phyloP scores from a whole-genome alignment of 2,113 vertebrate genomes.

The Prionailurus bengalensis region DNA sequence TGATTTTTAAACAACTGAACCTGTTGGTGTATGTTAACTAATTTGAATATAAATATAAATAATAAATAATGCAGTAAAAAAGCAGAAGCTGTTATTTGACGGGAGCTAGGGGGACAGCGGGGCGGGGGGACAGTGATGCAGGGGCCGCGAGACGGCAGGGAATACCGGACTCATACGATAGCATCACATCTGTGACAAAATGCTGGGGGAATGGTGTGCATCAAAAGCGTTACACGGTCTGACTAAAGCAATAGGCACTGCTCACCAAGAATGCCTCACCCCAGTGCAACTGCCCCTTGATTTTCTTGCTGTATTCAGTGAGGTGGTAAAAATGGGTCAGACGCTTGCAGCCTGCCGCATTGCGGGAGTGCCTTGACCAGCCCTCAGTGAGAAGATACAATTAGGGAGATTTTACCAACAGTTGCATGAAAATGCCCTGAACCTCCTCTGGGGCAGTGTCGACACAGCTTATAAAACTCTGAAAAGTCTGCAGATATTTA shows the following conservation, averaged over 20 bases:
- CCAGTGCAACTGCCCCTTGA: neutral
- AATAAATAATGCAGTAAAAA: neutral
- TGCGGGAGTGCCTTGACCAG: neutral
- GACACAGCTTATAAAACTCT: slow-evolving; percentile 47
- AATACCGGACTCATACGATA: neutral
- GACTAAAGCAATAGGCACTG: neutral
- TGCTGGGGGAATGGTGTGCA: neutral
- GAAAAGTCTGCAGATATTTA: slow-evolving; percentile 36
- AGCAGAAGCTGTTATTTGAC: neutral
- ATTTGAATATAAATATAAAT: too few species aligned
- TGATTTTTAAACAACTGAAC: neutral
- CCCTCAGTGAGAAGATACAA: neutral
- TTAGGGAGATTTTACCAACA: slow-evolving; percentile 51
- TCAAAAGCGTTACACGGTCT: neutral
- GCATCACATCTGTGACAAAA: neutral
- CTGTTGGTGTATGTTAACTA: neutral
- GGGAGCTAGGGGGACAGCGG: neutral
- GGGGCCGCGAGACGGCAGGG: neutral
- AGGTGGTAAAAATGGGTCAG: slow-evolving; percentile 8
- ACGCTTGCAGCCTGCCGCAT: neutral
- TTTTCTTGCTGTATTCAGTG: neutral
- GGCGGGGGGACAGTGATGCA: neutral
- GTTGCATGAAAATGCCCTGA: neutral
- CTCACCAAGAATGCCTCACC: neutral
- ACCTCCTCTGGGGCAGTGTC: neutral